These are phyloP conservation scores for Cygnus olor DNA, from an alignment of 2,797 vertebrate species.

Conservation along the genomic window DNA sequence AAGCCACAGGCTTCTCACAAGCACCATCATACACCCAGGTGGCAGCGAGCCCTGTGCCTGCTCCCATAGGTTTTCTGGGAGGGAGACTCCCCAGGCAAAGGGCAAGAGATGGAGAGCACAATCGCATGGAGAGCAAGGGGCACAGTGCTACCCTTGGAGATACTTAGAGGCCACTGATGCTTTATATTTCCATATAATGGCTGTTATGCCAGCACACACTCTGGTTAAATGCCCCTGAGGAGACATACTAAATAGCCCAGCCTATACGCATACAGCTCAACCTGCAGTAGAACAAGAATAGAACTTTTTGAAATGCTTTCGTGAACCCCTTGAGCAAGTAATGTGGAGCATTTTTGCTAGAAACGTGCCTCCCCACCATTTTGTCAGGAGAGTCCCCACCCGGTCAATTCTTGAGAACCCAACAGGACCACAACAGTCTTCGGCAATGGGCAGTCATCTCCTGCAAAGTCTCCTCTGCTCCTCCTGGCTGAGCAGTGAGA, in stretches of 20 bases:
- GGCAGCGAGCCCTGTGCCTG: neutral
- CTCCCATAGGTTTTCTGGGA: neutral
- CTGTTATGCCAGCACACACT: neutral
- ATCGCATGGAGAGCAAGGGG: fast-evolving
- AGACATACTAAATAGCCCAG: neutral
- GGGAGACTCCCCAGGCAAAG: fast-evolving
- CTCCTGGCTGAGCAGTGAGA: neutral
- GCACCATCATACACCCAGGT: neutral
- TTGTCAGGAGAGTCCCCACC: neutral
- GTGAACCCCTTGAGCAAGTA: neutral
- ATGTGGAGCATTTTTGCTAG: neutral
- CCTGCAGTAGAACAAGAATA: neutral
- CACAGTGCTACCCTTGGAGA: neutral
- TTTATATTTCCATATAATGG: neutral
- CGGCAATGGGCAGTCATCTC: neutral
- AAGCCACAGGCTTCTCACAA: neutral
- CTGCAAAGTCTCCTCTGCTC: neutral
- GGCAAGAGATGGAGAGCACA: fast-evolving
- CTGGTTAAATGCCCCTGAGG: neutral
- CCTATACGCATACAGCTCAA: neutral
- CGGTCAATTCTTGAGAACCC: neutral
- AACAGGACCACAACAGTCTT: fast-evolving
- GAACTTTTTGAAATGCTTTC: neutral
- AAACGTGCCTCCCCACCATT: neutral
- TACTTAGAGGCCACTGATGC: neutral